phyloP scores from a whole-genome alignment of 2,888 invertebrate species.

The Melieria picta region DNA sequence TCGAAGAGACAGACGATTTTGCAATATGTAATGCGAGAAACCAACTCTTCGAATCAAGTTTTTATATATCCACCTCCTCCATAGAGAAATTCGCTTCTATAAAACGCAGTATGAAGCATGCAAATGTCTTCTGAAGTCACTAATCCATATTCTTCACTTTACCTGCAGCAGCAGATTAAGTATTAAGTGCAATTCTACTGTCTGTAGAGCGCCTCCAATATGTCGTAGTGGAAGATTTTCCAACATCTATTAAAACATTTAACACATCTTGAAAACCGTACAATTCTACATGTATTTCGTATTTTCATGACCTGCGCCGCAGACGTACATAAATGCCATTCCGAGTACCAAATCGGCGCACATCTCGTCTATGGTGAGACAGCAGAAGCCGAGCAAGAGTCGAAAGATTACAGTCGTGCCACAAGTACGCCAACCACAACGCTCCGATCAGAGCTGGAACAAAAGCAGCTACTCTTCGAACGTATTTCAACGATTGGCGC shows the following conservation, averaged over 20 bases:
- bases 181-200: no score
- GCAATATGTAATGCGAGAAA: no score
- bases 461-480: slow-evolving; percentile 50
- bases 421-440: slow-evolving; percentile 46
- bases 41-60: no score
- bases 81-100: no score
- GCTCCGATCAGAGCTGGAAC: slow-evolving; percentile 50
- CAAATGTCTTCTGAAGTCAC: no score
- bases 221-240: no score
- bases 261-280: slow-evolving; percentile 4
- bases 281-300: background rate
- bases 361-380: slow-evolving; percentile 58
- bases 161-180: no score
- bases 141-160: no score
- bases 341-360: slow-evolving; percentile 57
- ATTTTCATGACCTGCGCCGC: slow-evolving; percentile 3
- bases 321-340: slow-evolving; percentile 56
- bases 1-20: no score
- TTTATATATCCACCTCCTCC: no score
- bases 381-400: slow-evolving; percentile 51
- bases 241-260: background rate
- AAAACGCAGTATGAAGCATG: no score
- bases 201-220: no score
- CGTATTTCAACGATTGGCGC: slow-evolving; percentile 45
- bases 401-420: slow-evolving; percentile 38